phyloP scores from a whole-genome alignment of 1,140 invertebrate genomes.

The Drosophila mojavensis region DNA sequence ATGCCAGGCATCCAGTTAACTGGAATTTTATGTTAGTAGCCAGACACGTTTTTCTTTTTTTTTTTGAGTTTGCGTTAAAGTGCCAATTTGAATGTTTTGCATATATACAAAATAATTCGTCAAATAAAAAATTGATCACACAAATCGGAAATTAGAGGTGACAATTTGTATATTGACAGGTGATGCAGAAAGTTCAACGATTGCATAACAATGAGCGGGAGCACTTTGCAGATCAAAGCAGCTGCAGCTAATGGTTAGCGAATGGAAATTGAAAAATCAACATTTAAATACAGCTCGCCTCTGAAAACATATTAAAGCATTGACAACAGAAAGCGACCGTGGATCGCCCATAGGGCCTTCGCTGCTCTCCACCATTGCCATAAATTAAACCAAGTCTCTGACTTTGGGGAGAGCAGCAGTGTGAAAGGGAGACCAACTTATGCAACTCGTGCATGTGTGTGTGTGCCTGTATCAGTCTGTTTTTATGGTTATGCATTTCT shows the following conservation, averaged over 20 bases:
- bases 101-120: constrained; percentile 10
- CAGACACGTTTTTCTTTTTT: constrained; percentile 25
- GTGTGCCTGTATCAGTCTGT: constrained; percentile 41
- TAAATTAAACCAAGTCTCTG: constrained; percentile 63
- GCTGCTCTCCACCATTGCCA: constrained; percentile 61
- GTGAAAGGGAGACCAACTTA: constrained; percentile 40
- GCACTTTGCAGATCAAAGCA: constrained; percentile 17
- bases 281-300: constrained; percentile 40
- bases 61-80: not conserved
- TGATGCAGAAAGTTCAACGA: constrained; percentile 21
- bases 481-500: constrained; percentile 79
- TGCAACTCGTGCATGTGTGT: constrained; percentile 47
- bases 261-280: constrained; percentile 70
- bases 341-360: constrained; percentile 60
- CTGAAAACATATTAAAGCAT: constrained; percentile 34
- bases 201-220: constrained; percentile 20
- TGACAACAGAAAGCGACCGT: constrained; percentile 68
- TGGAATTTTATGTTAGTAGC: constrained; percentile 12
- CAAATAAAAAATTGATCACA: not conserved
- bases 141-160: constrained; percentile 20
- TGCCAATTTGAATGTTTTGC: constrained; percentile 22
- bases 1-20: constrained; percentile 11
- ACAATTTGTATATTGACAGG: constrained; percentile 9
- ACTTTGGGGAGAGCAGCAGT: constrained; percentile 10
- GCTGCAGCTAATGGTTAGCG: constrained; percentile 11